Evolutionary conservation across 1,140 invertebrate genomes (phyloP).

Genomic region (Cryptotermes secundus): DNA sequence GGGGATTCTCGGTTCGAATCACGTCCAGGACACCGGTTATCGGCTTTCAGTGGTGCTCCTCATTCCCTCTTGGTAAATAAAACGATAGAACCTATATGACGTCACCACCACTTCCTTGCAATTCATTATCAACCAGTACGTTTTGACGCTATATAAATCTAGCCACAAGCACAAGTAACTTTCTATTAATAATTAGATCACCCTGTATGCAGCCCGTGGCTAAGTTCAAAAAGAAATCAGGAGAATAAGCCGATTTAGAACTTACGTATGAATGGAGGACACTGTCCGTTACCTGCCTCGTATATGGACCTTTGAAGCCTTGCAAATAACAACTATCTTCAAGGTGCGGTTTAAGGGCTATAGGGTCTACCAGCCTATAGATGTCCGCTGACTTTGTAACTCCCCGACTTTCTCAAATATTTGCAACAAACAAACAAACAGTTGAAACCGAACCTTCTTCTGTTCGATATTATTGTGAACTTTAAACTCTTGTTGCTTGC

Average conservation of each 20-base stretch:
- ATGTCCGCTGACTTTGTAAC: neutral
- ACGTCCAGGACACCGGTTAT: no score
- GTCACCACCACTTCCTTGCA: no score
- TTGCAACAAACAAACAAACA: constrained; percentile 4
- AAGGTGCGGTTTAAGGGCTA: neutral
- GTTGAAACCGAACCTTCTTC: neutral
- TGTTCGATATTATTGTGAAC: neutral
- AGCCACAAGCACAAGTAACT: no score
- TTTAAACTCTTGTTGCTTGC: neutral
- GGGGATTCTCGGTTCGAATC: no score
- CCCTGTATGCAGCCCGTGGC: neutral
- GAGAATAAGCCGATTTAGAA: no score
- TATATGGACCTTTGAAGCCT: neutral
- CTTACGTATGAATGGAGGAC: no score
- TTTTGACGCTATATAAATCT: no score
- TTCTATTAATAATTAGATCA: neutral
- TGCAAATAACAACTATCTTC: neutral
- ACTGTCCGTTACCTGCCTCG: neutral
- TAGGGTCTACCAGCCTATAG: no score
- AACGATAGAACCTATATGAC: no score
- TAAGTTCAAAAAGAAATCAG: neutral
- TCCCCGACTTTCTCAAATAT: neutral
- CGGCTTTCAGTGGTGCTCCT: no score
- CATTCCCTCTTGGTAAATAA: no score
- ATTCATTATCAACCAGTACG: no score